Evolutionary conservation across 1,140 invertebrate species (phyloP).

Genomic region (Pachypsylla venusta): DNA sequence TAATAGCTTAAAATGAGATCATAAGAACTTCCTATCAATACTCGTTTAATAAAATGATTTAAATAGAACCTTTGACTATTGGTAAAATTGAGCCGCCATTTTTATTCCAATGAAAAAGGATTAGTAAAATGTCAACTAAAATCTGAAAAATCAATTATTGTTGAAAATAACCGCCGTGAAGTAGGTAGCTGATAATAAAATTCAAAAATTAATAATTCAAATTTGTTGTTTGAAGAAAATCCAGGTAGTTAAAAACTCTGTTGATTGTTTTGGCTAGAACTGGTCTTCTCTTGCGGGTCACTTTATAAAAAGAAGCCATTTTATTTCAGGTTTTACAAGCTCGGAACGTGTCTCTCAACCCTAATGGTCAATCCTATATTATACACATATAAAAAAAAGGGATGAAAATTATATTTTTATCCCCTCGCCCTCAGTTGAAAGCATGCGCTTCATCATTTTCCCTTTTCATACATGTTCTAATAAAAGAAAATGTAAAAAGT

Average conservation of each 20-base stretch:
- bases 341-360: constrained; percentile 5
- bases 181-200: background rate
- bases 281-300: constrained; percentile 5
- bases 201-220: background rate
- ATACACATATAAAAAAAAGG: background rate
- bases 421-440: background rate
- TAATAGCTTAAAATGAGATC: too few relatives aligned
- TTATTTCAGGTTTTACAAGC: background rate
- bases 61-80: too few relatives aligned
- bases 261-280: constrained; percentile 6
- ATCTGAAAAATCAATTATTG: background rate
- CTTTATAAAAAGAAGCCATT: background rate
- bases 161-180: background rate
- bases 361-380: constrained; percentile 9
- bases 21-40: too few relatives aligned
- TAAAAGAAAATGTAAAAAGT: too few relatives aligned
- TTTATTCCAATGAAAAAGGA: background rate
- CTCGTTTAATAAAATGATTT: too few relatives aligned
- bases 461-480: background rate
- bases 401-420: constrained; percentile 3
- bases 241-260: too few relatives aligned
- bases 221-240: too few relatives aligned
- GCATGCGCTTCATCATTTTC: background rate
- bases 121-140: background rate
- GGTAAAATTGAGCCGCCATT: background rate